Conservation (phyloP, 2,797 vertebrate genomes). For the Rhynchonycteris naso region DNA sequence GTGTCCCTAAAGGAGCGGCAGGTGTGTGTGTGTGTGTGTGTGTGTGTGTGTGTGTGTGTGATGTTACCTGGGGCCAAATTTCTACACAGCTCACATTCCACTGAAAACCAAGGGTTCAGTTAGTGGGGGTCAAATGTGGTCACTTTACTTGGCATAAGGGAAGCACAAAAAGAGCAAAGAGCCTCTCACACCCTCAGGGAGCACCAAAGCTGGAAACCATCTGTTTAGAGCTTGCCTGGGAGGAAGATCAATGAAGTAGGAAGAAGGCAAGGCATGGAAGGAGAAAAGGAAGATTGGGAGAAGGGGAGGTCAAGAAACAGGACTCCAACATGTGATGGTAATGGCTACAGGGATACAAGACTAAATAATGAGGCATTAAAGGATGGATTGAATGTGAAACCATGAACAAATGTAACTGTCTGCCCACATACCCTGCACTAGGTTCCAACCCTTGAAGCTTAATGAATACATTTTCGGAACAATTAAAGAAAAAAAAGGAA, state of each 20-base stretch:
- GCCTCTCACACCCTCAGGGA: not conserved
- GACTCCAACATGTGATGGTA: not conserved
- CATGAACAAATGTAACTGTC: not conserved
- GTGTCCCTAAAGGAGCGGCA: too few relatives aligned
- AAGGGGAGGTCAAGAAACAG: not conserved
- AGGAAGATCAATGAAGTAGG: not conserved
- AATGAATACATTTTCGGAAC: conserved; percentile 36
- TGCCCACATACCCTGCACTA: not conserved
- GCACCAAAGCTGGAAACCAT: not conserved
- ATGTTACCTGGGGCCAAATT: not conserved
- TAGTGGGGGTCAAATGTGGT: not conserved
- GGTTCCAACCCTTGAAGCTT: not conserved
- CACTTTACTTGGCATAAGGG: not conserved
- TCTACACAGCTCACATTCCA: not conserved
- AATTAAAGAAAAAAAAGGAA: conserved; percentile 51
- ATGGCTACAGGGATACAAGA: not conserved
- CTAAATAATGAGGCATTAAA: not conserved
- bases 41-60: not conserved
- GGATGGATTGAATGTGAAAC: not conserved
- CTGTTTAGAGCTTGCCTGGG: not conserved
- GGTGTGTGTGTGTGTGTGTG: too few relatives aligned
- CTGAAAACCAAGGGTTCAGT: not conserved
- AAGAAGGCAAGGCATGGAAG: not conserved
- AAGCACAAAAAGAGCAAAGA: not conserved
- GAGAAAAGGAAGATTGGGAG: not conserved